These are phyloP conservation scores for Silvanus unidentatus DNA, from an alignment of 2,888 invertebrate species.

Conservation along the genomic window DNA sequence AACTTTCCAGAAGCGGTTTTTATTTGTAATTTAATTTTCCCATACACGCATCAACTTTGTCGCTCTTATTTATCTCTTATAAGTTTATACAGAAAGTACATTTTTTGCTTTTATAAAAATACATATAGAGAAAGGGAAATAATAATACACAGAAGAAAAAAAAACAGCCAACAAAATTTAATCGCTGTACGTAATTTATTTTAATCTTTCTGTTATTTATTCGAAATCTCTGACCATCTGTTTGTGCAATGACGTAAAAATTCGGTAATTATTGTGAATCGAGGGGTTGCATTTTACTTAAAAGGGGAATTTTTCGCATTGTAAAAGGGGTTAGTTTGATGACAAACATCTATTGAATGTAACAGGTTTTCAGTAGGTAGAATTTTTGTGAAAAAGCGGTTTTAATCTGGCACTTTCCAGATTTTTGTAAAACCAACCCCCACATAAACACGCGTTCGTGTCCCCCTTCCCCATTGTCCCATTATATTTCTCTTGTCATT, in stretches of 20 bases:
- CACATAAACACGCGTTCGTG: slow-evolving; percentile 25
- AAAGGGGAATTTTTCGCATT: slow-evolving; percentile 44
- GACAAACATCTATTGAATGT: slow-evolving; percentile 36
- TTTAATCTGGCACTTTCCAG: slow-evolving; percentile 23
- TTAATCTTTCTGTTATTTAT: slow-evolving; percentile 20
- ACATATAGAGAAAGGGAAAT: too few species aligned
- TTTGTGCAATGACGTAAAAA: slow-evolving; percentile 40
- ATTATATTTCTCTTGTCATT: too few species aligned
- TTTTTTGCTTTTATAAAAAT: too few species aligned
- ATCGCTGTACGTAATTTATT: too few species aligned
- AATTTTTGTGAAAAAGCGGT: slow-evolving; percentile 2
- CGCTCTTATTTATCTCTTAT: slow-evolving; percentile 6
- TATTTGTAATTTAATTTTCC: slow-evolving; percentile 1
- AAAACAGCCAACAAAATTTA: too few species aligned
- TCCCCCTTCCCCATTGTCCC: slow-evolving; percentile 4
- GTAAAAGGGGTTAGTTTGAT: slow-evolving; percentile 42
- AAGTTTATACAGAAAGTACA: too few species aligned
- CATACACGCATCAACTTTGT: background rate
- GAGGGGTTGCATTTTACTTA: slow-evolving; percentile 43
- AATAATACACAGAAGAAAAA: too few species aligned
- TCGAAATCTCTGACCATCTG: slow-evolving; percentile 38
- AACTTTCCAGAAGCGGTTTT: slow-evolving; percentile 17
- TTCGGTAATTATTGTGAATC: slow-evolving; percentile 46
- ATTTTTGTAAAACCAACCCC: slow-evolving; percentile 33
- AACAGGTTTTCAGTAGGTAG: slow-evolving; percentile 15